Conservation (phyloP, 2,113 vertebrate species). For the Triplophysa tibetana region DNA sequence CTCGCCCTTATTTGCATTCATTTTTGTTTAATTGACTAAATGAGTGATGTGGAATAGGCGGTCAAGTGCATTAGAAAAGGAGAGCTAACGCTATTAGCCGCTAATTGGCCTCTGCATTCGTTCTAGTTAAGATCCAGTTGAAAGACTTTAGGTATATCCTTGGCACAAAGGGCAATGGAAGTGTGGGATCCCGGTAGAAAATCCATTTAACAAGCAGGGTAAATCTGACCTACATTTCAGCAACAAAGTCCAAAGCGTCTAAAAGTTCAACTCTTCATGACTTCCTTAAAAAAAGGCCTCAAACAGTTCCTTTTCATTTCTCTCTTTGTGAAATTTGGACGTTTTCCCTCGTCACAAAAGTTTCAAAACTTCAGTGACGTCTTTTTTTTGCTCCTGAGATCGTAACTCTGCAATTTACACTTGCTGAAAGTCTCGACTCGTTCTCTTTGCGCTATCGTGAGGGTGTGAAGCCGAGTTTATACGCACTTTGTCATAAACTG, state of each 20-base stretch:
- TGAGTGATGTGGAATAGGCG: constrained; percentile 8
- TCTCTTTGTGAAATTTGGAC: background rate
- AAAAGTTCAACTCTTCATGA: constrained; percentile 35
- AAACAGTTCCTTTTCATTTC: constrained; percentile 5
- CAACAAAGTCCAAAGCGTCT: constrained; percentile 33
- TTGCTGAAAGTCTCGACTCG: constrained; percentile 14
- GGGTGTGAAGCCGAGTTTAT: constrained; percentile 37
- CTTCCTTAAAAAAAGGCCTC: constrained; percentile 21
- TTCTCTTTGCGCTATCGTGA: constrained; percentile 23
- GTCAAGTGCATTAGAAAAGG: constrained; percentile 18
- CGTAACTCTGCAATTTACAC: constrained; percentile 31
- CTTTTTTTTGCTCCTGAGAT: constrained; percentile 8
- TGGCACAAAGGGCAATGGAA: background rate
- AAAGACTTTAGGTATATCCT: constrained; percentile 24
- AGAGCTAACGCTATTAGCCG: constrained; percentile 20
- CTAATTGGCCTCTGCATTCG: constrained; percentile 21
- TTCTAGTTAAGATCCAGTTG: constrained; percentile 19
- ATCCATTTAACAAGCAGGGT: constrained; percentile 32
- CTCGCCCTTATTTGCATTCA: constrained; percentile 9
- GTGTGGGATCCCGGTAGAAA: constrained; percentile 7
- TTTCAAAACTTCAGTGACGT: constrained; percentile 9
- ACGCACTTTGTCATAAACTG: constrained; percentile 35
- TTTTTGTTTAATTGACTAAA: constrained; percentile 33
- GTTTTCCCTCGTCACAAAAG: background rate
- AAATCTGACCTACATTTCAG: constrained; percentile 39